These are phyloP conservation scores for Pteria penguin DNA, from an alignment of 2,888 invertebrate species.

Conservation along the genomic window DNA sequence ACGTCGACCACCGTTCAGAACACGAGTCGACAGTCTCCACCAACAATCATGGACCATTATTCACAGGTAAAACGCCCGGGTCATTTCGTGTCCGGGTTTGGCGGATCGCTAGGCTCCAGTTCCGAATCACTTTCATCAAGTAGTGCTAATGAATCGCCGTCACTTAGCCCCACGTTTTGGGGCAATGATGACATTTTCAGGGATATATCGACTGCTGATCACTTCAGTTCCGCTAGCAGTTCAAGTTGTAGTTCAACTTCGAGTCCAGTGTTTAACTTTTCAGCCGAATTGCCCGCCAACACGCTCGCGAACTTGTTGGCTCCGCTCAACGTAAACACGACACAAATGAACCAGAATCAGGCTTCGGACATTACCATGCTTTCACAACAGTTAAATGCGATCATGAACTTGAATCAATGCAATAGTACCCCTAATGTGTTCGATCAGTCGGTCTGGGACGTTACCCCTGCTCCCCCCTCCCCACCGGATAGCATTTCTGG, in stretches of 20 bases:
- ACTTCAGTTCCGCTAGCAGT: constrained; percentile 31
- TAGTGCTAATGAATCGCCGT: constrained; percentile 85
- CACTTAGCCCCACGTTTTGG: constrained; percentile 83
- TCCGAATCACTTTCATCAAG: constrained; percentile 83
- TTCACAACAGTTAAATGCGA: constrained; percentile 57
- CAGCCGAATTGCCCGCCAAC: constrained; percentile 34
- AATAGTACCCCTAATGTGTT: constrained; percentile 56
- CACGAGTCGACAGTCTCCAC: constrained; percentile 69
- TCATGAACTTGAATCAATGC: constrained; percentile 59
- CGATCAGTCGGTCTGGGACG: constrained; percentile 53
- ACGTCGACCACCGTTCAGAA: constrained; percentile 75
- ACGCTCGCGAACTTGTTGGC: constrained; percentile 35
- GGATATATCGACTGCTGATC: constrained; percentile 15
- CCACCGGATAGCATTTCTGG: constrained; percentile 69
- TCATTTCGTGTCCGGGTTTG: constrained; percentile 72
- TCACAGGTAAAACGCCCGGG: constrained; percentile 58
- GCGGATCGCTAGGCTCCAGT: constrained; percentile 81
- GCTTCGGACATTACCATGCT: constrained; percentile 52
- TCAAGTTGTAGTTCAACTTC: constrained; percentile 37
- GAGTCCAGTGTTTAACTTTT: constrained; percentile 53
- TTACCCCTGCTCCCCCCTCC: constrained; percentile 56
- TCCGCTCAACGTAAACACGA: constrained; percentile 66
- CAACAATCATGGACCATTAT: constrained; percentile 48
- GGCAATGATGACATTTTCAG: constrained; percentile 38
- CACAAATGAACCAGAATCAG: constrained; percentile 49